Evolutionary conservation across 2,888 invertebrate genomes (phyloP).

Genomic region (Synanthedon tipuliformis): DNA sequence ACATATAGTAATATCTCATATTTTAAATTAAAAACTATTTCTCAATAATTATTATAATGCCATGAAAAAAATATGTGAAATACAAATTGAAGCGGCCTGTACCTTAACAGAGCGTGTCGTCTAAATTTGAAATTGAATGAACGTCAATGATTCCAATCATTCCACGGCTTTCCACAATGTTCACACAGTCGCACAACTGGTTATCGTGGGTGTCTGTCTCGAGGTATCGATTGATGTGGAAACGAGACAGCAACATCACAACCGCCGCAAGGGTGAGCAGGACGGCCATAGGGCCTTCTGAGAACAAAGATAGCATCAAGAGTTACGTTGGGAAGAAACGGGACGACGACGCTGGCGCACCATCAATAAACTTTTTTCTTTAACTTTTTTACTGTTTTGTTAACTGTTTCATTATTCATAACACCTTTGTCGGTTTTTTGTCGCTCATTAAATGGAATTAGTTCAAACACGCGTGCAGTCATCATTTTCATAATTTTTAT

Average conservation of each 20-base stretch:
- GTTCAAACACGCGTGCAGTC: conserved; percentile 25
- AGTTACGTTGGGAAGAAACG: conserved; percentile 44
- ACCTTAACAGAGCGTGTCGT: no score
- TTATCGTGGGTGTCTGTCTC: conserved; percentile 51
- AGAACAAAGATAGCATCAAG: conserved; percentile 64
- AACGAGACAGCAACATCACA: conserved; percentile 22
- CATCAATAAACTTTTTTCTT: conserved; percentile 39
- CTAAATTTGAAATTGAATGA: conserved; percentile 2
- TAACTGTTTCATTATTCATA: conserved; percentile 60
- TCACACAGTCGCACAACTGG: conserved; percentile 37
- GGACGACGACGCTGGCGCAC: conserved; percentile 49
- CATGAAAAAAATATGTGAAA: no score
- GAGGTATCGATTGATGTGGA: conserved; percentile 50
- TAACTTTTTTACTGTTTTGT: conserved; percentile 28
- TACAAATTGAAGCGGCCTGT: no score
- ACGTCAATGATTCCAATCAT: conserved; percentile 16
- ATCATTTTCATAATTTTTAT: conserved; percentile 13
- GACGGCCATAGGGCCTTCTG: conserved; percentile 37
- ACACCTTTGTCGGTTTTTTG: conserved; percentile 62
- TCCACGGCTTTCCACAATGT: conserved; percentile 10
- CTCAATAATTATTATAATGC: no score
- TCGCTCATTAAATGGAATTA: conserved; percentile 51
- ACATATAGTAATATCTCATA: no score
- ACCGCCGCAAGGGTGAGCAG: conserved; percentile 13
- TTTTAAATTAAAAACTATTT: no score